Evolutionary conservation across 2,113 vertebrate genomes (phyloP).

Genomic region (Orycteropus afer): DNA sequence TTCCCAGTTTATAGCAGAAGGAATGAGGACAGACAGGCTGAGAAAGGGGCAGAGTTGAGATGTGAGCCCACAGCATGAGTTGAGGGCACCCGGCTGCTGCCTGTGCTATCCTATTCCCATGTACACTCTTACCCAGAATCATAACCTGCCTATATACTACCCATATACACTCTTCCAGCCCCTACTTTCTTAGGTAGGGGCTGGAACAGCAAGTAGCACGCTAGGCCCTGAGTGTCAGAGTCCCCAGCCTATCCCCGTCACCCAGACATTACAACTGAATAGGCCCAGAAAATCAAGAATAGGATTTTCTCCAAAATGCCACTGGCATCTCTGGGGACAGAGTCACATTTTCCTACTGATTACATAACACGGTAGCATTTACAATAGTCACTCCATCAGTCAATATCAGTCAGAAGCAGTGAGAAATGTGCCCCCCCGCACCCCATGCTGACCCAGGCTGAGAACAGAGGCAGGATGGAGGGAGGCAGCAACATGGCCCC

Average conservation of each 20-base stretch:
- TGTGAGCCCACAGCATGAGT: neutral
- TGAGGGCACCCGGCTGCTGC: neutral
- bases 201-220: neutral
- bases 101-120: neutral
- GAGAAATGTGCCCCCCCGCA: neutral
- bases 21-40: neutral
- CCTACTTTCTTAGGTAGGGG: neutral
- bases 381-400: constrained; percentile 77
- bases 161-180: neutral
- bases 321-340: constrained; percentile 76
- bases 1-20: neutral
- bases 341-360: constrained; percentile 83
- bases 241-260: constrained; percentile 60
- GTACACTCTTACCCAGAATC: neutral
- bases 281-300: constrained; percentile 73
- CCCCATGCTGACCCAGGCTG: constrained; percentile 36
- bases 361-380: constrained; percentile 80
- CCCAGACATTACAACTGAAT: constrained; percentile 72
- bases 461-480: constrained; percentile 43
- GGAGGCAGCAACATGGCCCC: neutral
- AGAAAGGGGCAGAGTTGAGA: neutral
- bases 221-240: neutral
- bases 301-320: constrained; percentile 83
- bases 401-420: constrained; percentile 73
- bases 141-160: neutral